Conservation (phyloP, 2,888 invertebrate genomes). For the Spisula solida region DNA sequence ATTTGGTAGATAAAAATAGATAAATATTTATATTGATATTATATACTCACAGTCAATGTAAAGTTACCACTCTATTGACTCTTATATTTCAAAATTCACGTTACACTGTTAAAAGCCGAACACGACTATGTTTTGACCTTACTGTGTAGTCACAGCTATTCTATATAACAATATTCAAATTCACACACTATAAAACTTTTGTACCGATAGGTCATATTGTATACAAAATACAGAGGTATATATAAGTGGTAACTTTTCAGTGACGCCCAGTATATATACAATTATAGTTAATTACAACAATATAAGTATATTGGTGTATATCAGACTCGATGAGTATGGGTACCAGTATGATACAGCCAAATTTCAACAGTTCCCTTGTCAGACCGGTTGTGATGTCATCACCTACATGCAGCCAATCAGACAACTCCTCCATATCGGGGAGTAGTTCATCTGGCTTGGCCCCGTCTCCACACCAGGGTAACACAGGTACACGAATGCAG, state of each 20-base stretch:
- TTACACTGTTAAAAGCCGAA: no score
- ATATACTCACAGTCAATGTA: no score
- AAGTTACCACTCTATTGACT: no score
- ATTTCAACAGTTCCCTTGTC: slow-evolving; percentile 69
- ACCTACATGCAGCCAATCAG: slow-evolving; percentile 80
- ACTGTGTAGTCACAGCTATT: no score
- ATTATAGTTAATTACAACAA: neutral
- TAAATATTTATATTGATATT: neutral
- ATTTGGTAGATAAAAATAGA: slow-evolving; percentile 23
- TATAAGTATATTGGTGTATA: neutral
- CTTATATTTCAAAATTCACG: no score
- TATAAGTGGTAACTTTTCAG: no score
- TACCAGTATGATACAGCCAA: slow-evolving; percentile 61
- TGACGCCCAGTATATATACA: no score
- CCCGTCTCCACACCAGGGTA: slow-evolving; percentile 78
- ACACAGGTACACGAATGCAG: slow-evolving; percentile 52
- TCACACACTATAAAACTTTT: no score
- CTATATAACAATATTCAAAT: no score
- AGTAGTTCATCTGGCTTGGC: slow-evolving; percentile 80
- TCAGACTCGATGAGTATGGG: slow-evolving; percentile 80
- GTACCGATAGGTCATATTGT: no score
- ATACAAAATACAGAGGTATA: no score
- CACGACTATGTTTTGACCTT: no score
- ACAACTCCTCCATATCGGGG: slow-evolving; percentile 77
- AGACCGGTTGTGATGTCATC: slow-evolving; percentile 79